phyloP scores from a whole-genome alignment of 2,888 invertebrate species.

The Helleia helle region DNA sequence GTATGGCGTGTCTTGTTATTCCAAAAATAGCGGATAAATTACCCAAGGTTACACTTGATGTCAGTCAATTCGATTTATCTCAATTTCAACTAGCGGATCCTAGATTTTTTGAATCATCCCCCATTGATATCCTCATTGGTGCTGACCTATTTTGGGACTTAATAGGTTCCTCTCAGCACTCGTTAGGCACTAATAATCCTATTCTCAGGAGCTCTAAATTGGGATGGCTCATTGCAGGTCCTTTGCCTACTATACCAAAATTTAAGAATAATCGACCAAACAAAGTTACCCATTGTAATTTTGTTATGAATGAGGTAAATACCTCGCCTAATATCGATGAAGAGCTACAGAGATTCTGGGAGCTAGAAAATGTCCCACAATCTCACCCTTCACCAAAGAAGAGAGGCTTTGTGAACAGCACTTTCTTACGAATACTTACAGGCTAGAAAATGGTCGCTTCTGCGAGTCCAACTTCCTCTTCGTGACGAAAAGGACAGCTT shows the following conservation, averaged over 20 bases:
- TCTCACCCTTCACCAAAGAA: conserved; percentile 6
- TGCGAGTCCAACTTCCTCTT: conserved; percentile 9
- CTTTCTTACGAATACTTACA: conserved; percentile 6
- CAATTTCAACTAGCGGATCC: no score
- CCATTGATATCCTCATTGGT: no score
- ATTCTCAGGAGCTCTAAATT: no score
- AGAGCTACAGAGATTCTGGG: conserved; percentile 5
- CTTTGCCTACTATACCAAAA: no score
- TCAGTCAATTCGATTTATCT: conserved; percentile 16
- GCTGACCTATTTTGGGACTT: no score
- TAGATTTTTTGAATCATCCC: no score
- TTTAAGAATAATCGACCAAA: no score
- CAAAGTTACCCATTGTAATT: conserved; percentile 3
- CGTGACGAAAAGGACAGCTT: no score
- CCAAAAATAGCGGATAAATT: neutral
- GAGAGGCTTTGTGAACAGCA: conserved; percentile 8
- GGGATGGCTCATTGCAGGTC: no score
- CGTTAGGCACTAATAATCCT: no score
- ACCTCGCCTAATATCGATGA: neutral
- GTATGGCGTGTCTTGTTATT: neutral
- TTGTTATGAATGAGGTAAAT: neutral
- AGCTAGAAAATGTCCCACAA: conserved; percentile 11
- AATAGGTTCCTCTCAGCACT: no score
- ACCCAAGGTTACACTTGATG: conserved; percentile 9
- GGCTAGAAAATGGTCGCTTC: conserved; percentile 4